A percentile compares a stretch with the other conserved stretches of the same genome.
Conservation (phyloP, 2,113 vertebrate species). For the Abramis brama region DNA sequence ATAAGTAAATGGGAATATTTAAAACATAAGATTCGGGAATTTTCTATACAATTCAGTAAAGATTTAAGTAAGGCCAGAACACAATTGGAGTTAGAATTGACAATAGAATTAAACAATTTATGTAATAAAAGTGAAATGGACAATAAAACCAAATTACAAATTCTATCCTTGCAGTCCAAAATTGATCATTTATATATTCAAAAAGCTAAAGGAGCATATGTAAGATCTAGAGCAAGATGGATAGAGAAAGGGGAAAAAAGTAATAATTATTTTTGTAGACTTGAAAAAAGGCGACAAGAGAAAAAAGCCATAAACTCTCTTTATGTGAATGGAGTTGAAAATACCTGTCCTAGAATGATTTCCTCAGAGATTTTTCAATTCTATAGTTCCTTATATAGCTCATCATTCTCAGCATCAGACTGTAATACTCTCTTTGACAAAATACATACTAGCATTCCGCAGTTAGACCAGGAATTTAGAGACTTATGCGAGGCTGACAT, state of each 20-base stretch:
- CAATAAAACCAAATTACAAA: too few relatives aligned
- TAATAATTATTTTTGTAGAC: neutral
- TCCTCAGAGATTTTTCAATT: neutral
- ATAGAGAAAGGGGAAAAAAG: neutral
- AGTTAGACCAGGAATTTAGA: neutral
- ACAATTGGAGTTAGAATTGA: too few relatives aligned
- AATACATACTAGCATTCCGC: neutral
- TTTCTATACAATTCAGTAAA: neutral
- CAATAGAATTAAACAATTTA: too few relatives aligned
- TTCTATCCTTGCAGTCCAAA: too few relatives aligned
- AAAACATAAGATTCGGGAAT: neutral
- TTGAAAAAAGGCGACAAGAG: neutral
- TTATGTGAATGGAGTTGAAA: neutral
- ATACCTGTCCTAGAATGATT: neutral
- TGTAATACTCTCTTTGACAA: neutral
- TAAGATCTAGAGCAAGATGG: neutral
- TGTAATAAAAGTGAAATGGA: too few relatives aligned
- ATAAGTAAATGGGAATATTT: neutral
- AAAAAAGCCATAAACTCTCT: neutral
- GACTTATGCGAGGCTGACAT: neutral
- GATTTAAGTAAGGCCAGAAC: too few relatives aligned
- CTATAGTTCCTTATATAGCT: neutral
- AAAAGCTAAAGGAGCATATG: neutral
- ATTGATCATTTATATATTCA: neutral
- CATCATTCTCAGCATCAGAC: neutral